Evolutionary conservation across 2,888 invertebrate genomes (phyloP).

Genomic region (Panzeria rudis): DNA sequence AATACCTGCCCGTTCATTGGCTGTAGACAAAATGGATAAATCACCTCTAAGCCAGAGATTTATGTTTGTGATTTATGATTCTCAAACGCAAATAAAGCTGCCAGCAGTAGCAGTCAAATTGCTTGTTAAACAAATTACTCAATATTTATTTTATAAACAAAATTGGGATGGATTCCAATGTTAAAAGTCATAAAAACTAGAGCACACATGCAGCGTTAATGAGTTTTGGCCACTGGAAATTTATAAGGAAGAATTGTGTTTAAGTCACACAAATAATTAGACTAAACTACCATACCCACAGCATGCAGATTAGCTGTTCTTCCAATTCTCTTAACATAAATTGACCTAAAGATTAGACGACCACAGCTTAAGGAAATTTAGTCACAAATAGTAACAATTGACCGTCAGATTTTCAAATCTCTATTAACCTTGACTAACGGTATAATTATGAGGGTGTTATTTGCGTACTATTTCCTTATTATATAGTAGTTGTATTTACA

Average conservation of each 20-base stretch:
- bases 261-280: slow-evolving; percentile 38
- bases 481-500: neutral
- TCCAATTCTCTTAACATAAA: slow-evolving; percentile 13
- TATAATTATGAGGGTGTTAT: slow-evolving; percentile 3
- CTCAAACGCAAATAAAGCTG: slow-evolving; percentile 14
- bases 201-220: slow-evolving; percentile 75
- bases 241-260: slow-evolving; percentile 37
- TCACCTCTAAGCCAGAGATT: slow-evolving; percentile 37
- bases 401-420: slow-evolving; percentile 76
- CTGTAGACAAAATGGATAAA: slow-evolving; percentile 10
- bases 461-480: slow-evolving; percentile 35
- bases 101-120: neutral
- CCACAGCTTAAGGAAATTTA: slow-evolving; percentile 33
- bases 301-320: slow-evolving; percentile 38
- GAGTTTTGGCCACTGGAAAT: slow-evolving; percentile 46
- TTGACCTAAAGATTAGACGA: slow-evolving; percentile 61
- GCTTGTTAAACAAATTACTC: slow-evolving; percentile 37
- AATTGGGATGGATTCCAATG: neutral
- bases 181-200: slow-evolving; percentile 77
- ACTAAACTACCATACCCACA: slow-evolving; percentile 69
- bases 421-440: slow-evolving; percentile 20
- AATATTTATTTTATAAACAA: slow-evolving; percentile 31
- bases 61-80: slow-evolving; percentile 31
- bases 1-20: slow-evolving; percentile 11
- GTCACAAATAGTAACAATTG: neutral